Base-by-base conservation (phyloP, 2,797 vertebrate species). In the Chaetodon trifasciatus region DNA sequence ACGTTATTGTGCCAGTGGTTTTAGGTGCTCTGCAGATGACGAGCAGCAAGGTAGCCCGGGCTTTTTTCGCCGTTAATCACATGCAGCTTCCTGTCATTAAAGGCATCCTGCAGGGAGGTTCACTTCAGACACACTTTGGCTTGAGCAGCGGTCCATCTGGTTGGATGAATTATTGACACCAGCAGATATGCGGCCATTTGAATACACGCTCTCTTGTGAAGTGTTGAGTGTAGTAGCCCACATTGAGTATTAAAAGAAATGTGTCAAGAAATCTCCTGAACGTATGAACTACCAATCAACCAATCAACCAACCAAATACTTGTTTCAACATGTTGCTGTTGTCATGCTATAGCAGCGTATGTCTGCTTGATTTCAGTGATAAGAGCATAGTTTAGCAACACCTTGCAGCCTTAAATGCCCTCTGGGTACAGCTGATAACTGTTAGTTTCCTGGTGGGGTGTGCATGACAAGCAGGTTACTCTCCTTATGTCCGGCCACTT, bases 21-120 rank as follows among this genome's bases (percentile, higher is more conserved):
- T 76, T 63, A 71, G 70, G 66, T 76, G 70, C 53, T 70, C 32
- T 74, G 63, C 62, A 39, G 24, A 49, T 42, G 52, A 23, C 7
- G 1, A 78, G 15, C 23, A 32, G 71, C 23, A 46, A 61, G 55
- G 70, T 78, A 61, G 55, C 10, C 65, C 10, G 15, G 11, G 16
- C 42, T 61, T 70, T 67, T 81, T 76, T 55, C 15, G 8, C 65
- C 79, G 24, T 35, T 62, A 63, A 76, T 78, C 53, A 62, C 55
- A 86, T 10, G 2, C 61, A 65, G 61, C 79, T 90, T 91, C 87
- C 85, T 90, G 82, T 81, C 77, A 64, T 87, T 79, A 87, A 86
- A 86, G 35, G 39, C 62, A 32, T 74, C 76, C 40, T 76, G 60
- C 28, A 79, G 70, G 69, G 62, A 79, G 11, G 23, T 17, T 65